Evolutionary conservation across 1,140 invertebrate genomes (phyloP).

Genomic region (Lethrus apterus): DNA sequence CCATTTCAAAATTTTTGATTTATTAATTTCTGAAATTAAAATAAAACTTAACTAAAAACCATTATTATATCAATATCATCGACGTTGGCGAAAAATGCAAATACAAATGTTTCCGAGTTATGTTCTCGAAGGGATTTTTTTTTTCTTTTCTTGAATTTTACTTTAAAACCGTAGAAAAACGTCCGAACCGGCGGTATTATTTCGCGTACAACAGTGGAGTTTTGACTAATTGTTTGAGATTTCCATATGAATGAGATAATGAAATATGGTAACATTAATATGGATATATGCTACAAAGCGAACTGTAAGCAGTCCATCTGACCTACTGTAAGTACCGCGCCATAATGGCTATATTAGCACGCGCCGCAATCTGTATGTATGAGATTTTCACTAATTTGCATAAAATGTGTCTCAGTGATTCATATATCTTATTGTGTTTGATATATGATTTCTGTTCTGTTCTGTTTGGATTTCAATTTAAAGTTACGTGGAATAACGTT

Average conservation of each 20-base stretch:
- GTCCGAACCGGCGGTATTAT: no score
- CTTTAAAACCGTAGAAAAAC: no score
- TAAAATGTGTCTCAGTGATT: conserved; percentile 43
- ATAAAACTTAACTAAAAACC: no score
- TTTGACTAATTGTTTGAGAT: conserved; percentile 44
- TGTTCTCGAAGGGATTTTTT: no score
- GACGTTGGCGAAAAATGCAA: no score
- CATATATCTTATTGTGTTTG: conserved; percentile 42
- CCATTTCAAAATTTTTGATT: no score
- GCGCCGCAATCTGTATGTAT: conserved; percentile 41
- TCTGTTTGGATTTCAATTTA: conserved; percentile 33
- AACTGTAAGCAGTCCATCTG: conserved; percentile 37
- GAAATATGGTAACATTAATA: conserved; percentile 45
- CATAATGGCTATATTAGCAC: conserved; percentile 24
- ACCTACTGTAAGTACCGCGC: conserved; percentile 15
- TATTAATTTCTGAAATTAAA: no score
- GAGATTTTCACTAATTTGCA: conserved; percentile 42
- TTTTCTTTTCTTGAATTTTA: no score
- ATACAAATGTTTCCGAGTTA: no score
- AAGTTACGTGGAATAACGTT: no score
- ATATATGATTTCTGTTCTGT: conserved; percentile 35
- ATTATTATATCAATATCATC: no score
- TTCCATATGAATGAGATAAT: conserved; percentile 45
- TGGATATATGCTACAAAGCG: conserved; percentile 41
- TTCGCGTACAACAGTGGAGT: conserved; percentile 31